Percentiles rank a stretch among this genome's conserved stretches.
These are phyloP conservation scores for Lucilia sericata DNA, from an alignment of 1,140 invertebrate species.

Conservation along the genomic window DNA sequence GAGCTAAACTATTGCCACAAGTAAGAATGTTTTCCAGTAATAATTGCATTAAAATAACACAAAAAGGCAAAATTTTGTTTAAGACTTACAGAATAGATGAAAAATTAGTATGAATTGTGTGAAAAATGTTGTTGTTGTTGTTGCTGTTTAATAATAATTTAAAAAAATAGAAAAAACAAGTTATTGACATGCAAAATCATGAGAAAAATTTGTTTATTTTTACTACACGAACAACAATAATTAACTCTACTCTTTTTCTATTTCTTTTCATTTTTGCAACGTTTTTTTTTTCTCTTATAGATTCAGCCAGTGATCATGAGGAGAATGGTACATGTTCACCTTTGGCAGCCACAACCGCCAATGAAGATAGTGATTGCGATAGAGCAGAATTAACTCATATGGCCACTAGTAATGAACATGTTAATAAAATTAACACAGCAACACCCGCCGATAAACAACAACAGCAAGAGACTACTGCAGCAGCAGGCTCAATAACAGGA, in stretches of 20 bases:
- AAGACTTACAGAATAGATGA: background rate
- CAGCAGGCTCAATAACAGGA: background rate
- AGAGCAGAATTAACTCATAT: conserved; percentile 24
- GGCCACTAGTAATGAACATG: conserved; percentile 44
- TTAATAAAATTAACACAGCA: conserved; percentile 37
- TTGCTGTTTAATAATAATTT: no score
- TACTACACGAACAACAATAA: background rate
- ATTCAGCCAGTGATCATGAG: conserved; percentile 25
- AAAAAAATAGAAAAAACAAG: background rate
- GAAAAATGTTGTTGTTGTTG: conserved; percentile 13
- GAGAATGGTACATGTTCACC: conserved; percentile 53
- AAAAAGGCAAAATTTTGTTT: background rate
- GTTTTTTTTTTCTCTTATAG: no score
- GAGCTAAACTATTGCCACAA: background rate
- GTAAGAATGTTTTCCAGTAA: background rate
- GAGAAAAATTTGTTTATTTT: conserved; percentile 13
- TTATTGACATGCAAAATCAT: conserved; percentile 27
- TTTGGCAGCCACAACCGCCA: conserved; percentile 56
- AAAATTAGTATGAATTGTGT: conserved; percentile 23
- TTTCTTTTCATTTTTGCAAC: conserved; percentile 8
- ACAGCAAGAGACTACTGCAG: background rate
- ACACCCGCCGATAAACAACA: background rate
- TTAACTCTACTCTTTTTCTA: background rate
- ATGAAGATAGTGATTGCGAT: conserved; percentile 52
- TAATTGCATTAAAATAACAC: background rate